phyloP scores from a whole-genome alignment of 2,797 vertebrate genomes.

The Okamejei kenojei region DNA sequence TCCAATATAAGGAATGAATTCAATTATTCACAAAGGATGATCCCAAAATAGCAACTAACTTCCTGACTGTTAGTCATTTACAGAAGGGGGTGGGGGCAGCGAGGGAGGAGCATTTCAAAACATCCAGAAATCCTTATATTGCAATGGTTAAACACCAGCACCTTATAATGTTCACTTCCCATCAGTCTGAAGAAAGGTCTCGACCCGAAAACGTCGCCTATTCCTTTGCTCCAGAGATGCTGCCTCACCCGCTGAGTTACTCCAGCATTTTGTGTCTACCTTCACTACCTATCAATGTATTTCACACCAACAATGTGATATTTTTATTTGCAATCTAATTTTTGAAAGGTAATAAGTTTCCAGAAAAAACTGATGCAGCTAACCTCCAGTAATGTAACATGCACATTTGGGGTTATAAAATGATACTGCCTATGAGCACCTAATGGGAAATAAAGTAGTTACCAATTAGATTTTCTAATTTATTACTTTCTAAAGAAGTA shows the following conservation, averaged over 20 bases:
- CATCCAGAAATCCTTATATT: not conserved
- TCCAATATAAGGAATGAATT: not conserved
- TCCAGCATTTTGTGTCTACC: too few species aligned
- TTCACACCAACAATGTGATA: not conserved
- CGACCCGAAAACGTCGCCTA: too few species aligned
- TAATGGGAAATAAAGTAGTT: not conserved
- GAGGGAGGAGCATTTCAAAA: too few species aligned
- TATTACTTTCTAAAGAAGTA: not conserved
- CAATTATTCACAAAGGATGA: slow-evolving; percentile 1
- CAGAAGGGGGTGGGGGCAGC: not conserved
- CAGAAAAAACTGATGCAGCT: not conserved
- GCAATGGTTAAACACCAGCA: not conserved
- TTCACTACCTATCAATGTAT: not conserved
- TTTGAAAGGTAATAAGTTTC: not conserved
- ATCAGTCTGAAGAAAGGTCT: too few species aligned
- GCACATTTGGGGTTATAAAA: not conserved
- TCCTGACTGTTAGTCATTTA: not conserved
- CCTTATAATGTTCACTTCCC: not conserved
- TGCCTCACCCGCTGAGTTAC: too few species aligned
- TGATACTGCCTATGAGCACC: not conserved
- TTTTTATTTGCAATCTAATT: not conserved
- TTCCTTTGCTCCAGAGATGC: too few species aligned
- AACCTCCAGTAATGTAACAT: not conserved
- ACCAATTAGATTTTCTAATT: not conserved
- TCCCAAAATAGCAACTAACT: slow-evolving; percentile 10